Base-by-base conservation (phyloP, 1,140 invertebrate genomes). In the Drosophila lowei region DNA sequence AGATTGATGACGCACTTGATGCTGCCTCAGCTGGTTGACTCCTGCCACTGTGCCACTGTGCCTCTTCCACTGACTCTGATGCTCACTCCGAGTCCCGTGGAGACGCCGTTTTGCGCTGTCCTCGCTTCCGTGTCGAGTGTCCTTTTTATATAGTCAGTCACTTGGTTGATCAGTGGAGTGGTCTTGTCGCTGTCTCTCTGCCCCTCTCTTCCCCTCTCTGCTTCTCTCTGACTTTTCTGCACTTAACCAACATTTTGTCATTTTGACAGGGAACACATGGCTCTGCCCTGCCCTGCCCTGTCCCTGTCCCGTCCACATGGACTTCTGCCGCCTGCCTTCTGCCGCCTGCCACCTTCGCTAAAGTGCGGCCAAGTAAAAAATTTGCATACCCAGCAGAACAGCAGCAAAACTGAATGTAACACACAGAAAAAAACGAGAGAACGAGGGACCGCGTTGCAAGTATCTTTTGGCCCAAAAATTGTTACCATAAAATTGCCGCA, bases 1-100 rank as follows among this genome's bases (percentile, higher is more conserved):
- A 86, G 81, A 86, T 86, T 86, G 81, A 86, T 86, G 81, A 88
- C 81, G 83, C 78, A 81, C 81, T 86, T 86, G 78, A 85, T 77
- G 56, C 68, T 61, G 58, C 70, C 67, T 55, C 72, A 72, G 72
- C 48, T 71, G 63, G 53, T 38, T 38, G 34, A 38, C 34, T 38
- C 34, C 30, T 34, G 30, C 30, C 34, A 38, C 34, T 13, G 11
- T 11, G 34, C 34, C 34, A 11, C 9, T 1, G 23, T 25, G 23
- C 23, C 23, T 8, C 28, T 54, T 42, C 52, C 59, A 65, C 52
- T 68, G 43, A 70, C 66, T 57, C 44, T 64, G 50, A 50, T 44
- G 50, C 57, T 30, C 57, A 63, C 57, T 81, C 73, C 44, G 56
- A 47, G 62, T 38, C 70, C 18, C 18, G 18, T 18, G 23, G 23